Evolutionary conservation across 2,888 invertebrate species (phyloP), one percentile per base, ranked within the genome.

Genomic region (Habrosyne pyritoides): DNA sequence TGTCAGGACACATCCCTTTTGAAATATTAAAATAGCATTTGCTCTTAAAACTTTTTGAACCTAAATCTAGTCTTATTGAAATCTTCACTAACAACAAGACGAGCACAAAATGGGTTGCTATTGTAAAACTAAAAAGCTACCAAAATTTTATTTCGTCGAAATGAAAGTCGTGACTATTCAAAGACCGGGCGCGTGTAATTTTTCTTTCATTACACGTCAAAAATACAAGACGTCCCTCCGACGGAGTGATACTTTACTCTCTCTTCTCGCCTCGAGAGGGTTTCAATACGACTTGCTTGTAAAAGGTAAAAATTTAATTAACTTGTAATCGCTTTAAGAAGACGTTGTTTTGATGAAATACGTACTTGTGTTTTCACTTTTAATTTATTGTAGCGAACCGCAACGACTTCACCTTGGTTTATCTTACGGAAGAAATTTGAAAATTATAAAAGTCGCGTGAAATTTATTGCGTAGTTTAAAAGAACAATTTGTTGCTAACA

Each of bases 191-290:
- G 63, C 65, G 66, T 73, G 79, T 81, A 79, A 81, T 83, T 82
- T 84, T 84, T 82, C 85, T 83, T 85, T 84, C 82, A 84, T 85
- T 82, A 78, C n/a, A n/a, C 75, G 80, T 81, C 81, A 84, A 85
- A 76, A 36, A 14, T 3, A 33, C 7, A 4, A 21, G 70, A 57
- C 58, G 63, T 64, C 67, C 59, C 1, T 42, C 2, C 8, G 18
- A 42, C 42, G 8, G 8, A 4, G 42, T 42, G 12, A 14, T 18
- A 18, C 8, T 18, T 18, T 42, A 42, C 42, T 8, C 42, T 42
- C 18, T 42, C 18, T 18, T 8, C 18, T 42, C 42, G 14, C 42
- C 14, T 42, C 18, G n/a, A n/a, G 8, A 18, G 18, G 18, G 2
- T n/a, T 36, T 33, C 14, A 1, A 36, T 14, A 36, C 4, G 7